These are phyloP conservation scores for Ariolimax columbianus DNA, from an alignment of 2,888 invertebrate genomes.

Conservation along the genomic window DNA sequence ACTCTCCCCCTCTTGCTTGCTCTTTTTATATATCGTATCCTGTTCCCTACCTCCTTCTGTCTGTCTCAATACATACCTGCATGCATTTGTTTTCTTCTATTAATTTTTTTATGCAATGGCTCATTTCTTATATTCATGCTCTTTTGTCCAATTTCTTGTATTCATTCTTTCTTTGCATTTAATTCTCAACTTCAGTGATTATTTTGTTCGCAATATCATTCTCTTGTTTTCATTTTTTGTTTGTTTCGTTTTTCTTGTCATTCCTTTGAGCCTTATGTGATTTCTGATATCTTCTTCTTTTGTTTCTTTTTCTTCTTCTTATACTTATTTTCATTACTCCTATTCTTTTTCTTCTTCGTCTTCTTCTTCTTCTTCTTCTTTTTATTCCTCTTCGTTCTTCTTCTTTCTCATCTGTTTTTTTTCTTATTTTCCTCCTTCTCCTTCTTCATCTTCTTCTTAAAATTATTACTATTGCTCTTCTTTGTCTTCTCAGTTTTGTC, in stretches of 20 bases:
- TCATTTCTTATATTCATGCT: not conserved
- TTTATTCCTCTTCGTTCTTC: not conserved
- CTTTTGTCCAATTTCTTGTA: not conserved
- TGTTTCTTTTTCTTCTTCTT: not conserved
- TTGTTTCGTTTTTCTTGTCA: too few relatives aligned
- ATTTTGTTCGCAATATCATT: too few relatives aligned
- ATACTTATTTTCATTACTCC: not conserved
- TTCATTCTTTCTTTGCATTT: not conserved
- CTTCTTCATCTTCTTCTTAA: not conserved
- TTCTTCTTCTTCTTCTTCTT: not conserved
- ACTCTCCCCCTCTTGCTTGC: not conserved
- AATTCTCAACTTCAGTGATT: not conserved
- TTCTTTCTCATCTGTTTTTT: slow-evolving; percentile 28
- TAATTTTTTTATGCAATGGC: not conserved
- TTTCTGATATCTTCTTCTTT: not conserved
- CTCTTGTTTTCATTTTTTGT: too few relatives aligned
- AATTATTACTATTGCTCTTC: not conserved
- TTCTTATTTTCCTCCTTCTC: slow-evolving; percentile 15
- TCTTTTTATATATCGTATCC: too few relatives aligned
- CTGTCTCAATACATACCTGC: not conserved
- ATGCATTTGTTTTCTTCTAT: not conserved
- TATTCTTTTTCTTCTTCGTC: not conserved
- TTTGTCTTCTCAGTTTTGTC: not conserved
- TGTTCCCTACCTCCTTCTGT: not conserved
- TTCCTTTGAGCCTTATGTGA: too few relatives aligned